Base-by-base conservation (phyloP, 2,888 invertebrate species). In the Eurois occulta region DNA sequence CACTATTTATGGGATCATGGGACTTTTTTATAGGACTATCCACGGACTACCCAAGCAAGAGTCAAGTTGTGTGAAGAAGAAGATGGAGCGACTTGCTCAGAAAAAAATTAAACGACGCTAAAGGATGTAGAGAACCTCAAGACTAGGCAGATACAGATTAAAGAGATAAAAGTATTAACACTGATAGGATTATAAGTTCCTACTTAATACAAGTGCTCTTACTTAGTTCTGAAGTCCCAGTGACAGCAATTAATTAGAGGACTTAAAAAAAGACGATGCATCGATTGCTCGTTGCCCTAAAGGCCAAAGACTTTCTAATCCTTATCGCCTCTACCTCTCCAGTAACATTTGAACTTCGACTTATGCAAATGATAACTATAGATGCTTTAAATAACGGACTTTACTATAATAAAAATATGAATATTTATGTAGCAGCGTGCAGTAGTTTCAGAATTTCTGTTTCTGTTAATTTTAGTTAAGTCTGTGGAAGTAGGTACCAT, bases 401-500 rank as follows among this genome's bases (percentile, higher is more conserved):
- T 35, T n/a, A 71, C 38, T 35, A 67, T 60, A 78, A 60, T 60
- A 43, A 52, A 73, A 73, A 78, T 52, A 79, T 67, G 66, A 73
- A 78, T 79, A 73, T 78, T 60, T 78, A 78, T 73, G 66, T 41
- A 64, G n/a, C 78, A 48, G 28, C n/a, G 32, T 43, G 71, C 60
- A 80, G 38, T 74, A 64, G 43, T 72, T 70, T 32, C 52, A 68
- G 64, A 68, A 70, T 71, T 67, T 71, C 62, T 64, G 32, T 67
- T 77, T 58, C 72, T 66, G 68, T 75, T 77, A 72, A 65, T 75
- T 74, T 80, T 72, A 55, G 71, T 68, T 60, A 55, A 82, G 60
- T 71, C 52, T 78, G 58, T 71, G 75, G 75, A 66, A 75, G 71
- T 69, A 70, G 77, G 65, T 74, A 78, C 92, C 92, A 91, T 93